Conservation (phyloP, 2,888 invertebrate genomes). For the Cataglyphis albicans region DNA sequence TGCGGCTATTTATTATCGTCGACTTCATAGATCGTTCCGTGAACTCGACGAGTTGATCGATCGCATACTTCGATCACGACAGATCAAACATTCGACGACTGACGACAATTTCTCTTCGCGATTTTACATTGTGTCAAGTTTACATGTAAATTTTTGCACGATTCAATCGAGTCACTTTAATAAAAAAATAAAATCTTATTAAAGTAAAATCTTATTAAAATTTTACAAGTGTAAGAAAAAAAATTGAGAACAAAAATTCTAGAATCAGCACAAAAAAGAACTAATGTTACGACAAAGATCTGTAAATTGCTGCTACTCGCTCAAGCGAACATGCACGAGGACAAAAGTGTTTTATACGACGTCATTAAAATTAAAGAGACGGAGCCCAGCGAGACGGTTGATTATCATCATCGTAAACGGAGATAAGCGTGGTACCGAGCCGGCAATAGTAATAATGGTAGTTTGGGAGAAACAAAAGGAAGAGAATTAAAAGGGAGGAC, state of each 20-base stretch:
- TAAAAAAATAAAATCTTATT: no score
- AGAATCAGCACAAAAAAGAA: not conserved
- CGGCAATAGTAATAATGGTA: constrained; percentile 45
- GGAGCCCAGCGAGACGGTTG: constrained; percentile 22
- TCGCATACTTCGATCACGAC: not conserved
- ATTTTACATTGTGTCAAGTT: constrained; percentile 1
- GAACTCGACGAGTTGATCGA: constrained; percentile 50
- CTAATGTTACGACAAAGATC: not conserved
- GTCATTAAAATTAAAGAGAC: constrained; percentile 30
- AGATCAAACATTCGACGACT: constrained; percentile 17
- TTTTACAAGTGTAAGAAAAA: not conserved
- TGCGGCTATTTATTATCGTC: constrained; percentile 69
- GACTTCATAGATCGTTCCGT: constrained; percentile 57
- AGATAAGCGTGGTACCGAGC: constrained; percentile 11
- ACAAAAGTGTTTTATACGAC: constrained; percentile 38
- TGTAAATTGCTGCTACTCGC: constrained; percentile 20
- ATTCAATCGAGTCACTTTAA: not conserved
- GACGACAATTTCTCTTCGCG: not conserved
- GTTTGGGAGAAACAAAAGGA: constrained; percentile 39
- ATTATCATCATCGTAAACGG: constrained; percentile 34
- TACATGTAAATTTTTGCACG: not conserved
- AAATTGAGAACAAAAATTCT: not conserved
- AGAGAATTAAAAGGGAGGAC: constrained; percentile 36
- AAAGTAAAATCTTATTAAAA: not conserved
- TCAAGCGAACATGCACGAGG: not conserved